Evolutionary conservation across 2,113 vertebrate species (phyloP).

Genomic region (Paratilapia polleni): DNA sequence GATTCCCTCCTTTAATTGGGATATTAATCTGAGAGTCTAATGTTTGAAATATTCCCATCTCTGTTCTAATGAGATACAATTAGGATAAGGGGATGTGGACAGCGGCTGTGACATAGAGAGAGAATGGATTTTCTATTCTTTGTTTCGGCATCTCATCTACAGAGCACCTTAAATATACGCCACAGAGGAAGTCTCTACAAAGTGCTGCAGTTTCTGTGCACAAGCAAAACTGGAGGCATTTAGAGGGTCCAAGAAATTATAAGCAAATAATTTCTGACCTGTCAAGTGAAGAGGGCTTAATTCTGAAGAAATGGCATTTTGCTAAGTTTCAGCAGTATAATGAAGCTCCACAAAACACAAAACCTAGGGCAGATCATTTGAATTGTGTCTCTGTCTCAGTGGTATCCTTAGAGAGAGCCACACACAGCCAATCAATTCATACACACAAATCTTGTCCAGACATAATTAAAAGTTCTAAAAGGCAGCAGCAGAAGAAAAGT

Average conservation of each 20-base stretch:
- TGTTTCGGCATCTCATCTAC: constrained; percentile 7
- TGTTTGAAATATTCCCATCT: constrained; percentile 57
- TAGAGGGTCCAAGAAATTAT: constrained; percentile 8
- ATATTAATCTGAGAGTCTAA: constrained; percentile 68
- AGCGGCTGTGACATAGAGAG: constrained; percentile 14
- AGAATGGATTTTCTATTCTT: constrained; percentile 12
- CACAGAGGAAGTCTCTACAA: constrained; percentile 27
- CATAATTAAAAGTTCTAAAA: constrained; percentile 43
- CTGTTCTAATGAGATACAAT: constrained; percentile 72
- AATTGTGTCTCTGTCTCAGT: neutral
- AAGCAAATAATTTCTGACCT: constrained; percentile 43
- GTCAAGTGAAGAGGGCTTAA: constrained; percentile 26
- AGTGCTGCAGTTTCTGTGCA: neutral
- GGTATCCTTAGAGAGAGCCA: constrained; percentile 15
- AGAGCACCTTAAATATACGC: constrained; percentile 26
- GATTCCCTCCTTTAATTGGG: constrained; percentile 55
- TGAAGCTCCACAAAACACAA: constrained; percentile 32
- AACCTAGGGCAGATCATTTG: constrained; percentile 18
- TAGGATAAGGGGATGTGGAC: constrained; percentile 47
- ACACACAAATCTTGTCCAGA: neutral
- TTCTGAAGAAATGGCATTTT: constrained; percentile 30
- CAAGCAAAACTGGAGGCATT: constrained; percentile 15
- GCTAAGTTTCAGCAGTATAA: constrained; percentile 25
- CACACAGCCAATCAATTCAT: constrained; percentile 32
- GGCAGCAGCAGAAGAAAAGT: constrained; percentile 1